These are phyloP conservation scores for Pyrochroa serraticornis DNA, from an alignment of 2,888 invertebrate species.

Conservation along the genomic window DNA sequence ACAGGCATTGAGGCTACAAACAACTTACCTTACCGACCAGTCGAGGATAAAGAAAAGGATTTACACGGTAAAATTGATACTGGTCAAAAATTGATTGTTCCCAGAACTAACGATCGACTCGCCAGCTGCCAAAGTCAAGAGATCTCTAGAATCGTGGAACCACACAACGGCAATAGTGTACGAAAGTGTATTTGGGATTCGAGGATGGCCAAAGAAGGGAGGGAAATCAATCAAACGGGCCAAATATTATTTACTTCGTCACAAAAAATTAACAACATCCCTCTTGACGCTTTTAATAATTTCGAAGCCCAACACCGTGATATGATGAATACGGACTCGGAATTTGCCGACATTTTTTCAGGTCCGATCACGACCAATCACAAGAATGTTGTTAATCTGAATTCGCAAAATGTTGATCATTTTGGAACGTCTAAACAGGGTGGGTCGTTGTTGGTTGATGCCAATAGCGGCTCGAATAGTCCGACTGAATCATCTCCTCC, in stretches of 20 bases:
- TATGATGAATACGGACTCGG: slow-evolving; percentile 15
- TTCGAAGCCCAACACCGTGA: slow-evolving; percentile 20
- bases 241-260: slow-evolving; percentile 24
- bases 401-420: slow-evolving; percentile 31
- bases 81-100: too few relatives aligned
- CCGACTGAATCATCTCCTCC: slow-evolving; percentile 32
- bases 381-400: slow-evolving; percentile 16
- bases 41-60: too few relatives aligned
- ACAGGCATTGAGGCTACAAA: too few relatives aligned
- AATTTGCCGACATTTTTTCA: slow-evolving; percentile 30
- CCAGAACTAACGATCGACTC: too few relatives aligned
- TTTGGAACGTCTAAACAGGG: slow-evolving; percentile 19
- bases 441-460: background rate
- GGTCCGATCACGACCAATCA: slow-evolving; percentile 28
- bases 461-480: slow-evolving; percentile 23
- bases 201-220: background rate
- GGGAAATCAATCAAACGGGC: slow-evolving; percentile 5
- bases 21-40: too few relatives aligned
- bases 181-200: too few relatives aligned
- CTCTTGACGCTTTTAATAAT: slow-evolving; percentile 21
- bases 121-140: too few relatives aligned
- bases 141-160: too few relatives aligned
- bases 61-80: too few relatives aligned
- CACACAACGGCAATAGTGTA: too few relatives aligned
- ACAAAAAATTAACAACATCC: slow-evolving; percentile 9